Evolutionary conservation across 2,888 invertebrate species (phyloP), one percentile per base, ranked within the genome.

Genomic region (Synergus gifuensis): DNA sequence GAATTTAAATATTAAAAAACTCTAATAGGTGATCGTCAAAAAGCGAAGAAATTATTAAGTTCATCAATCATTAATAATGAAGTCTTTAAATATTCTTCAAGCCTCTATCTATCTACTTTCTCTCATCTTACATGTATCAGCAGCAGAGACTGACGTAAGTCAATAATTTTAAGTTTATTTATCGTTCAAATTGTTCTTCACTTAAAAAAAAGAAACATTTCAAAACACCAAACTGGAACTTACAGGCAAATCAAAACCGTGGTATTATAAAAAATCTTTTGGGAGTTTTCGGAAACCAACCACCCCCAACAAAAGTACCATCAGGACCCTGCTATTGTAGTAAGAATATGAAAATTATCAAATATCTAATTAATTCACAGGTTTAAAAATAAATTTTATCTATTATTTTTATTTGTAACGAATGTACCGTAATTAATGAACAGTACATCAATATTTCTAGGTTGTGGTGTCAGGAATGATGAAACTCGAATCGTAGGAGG

Each of bases 401-500:
- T 12, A 14, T 49, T n/a, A 82, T 66, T 64, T 42, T 62, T 22
- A 63, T 14, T 64, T 28, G n/a, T 36, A 36, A 36, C 36, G 36
- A 5, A 5, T 36, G 5, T 36, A 36, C 36, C 36, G 36, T 36
- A 36, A 36, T 36, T 36, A 36, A 36, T 36, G 36, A 5, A 36
- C 36, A 36, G 36, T 36, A 5, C 36, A 7, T 5, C 36, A 36
- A 36, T 40, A 76, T 36, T 62, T 11, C 90, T 80, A 97, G 97
- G 95, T 92, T 97, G 98, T 88, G 98, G 98, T 7, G 95, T 96
- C 90, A 94, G 96, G 88, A 97, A 97, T 90, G 96, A 97, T 87
- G 96, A 95, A 84, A 95, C 95, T 77, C 94, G 97, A 81, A 97
- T 98, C 85, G 96, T 98, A 0, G 97, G 97, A 2, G 98, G 98